Base-by-base conservation (phyloP, 2,888 invertebrate species). In the Cenopis cana region DNA sequence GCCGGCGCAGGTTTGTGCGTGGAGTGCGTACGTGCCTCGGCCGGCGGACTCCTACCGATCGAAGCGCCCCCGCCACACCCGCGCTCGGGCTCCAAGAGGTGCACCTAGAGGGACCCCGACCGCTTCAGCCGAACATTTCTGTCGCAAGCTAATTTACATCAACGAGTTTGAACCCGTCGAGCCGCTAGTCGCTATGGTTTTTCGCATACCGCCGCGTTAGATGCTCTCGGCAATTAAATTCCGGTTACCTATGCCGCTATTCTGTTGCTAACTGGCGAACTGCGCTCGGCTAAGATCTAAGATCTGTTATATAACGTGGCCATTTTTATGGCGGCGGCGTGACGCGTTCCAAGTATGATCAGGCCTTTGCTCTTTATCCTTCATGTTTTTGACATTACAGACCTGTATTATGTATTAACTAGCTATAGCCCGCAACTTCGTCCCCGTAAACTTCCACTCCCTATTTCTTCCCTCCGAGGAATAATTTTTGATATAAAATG, bases 21-120 rank as follows among this genome's bases (percentile, higher is more conserved):
- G 77, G 81, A 88, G 79, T 84, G 89, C 87, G 89, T 91, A 90
- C 90, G 89, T 91, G 91, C 88, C 87, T 86, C 85, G 79, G 77
- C 8, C n/a, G 14, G 46, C 46, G n/a, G 0, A 6, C 81, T 80
- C 80, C 82, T 81, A 82, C 83, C 83, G 77, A 75, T 82, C 79
- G 84, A 79, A 76, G 76, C 75, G 78, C 75, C 71, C 71, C 77
- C 71, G 29, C 29, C 33, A 74, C 71, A 79, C 87, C 86, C 88
- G 87, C 85, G 80, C 87, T 84, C 81, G 55, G 77, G 80, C 81
- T 75, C 78, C 75, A 80, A 14, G 82, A 65, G 55, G 87, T 90
- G 87, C 87, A 89, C 80, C 76, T 79, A 79, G 81, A 85, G 82
- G 87, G 87, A 87, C 86, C 84, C 82, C 78, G 82, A 87, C 85